Conservation (phyloP, 2,888 invertebrate species). For the Hypomecis atomaria region DNA sequence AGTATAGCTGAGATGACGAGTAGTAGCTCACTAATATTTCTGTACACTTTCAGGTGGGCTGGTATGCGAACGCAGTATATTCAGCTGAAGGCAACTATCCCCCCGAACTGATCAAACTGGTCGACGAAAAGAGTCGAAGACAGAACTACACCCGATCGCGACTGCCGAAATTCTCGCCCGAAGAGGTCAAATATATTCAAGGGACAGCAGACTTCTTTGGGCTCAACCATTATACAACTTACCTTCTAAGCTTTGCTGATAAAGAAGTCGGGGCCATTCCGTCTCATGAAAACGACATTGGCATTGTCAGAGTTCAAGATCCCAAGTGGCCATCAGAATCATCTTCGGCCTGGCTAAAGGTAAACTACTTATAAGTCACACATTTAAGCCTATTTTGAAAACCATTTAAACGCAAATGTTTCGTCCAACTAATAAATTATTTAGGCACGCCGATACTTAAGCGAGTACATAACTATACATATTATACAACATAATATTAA, state of each 20-base stretch:
- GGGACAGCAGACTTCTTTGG: constrained; percentile 82
- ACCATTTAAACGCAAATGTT: constrained; percentile 16
- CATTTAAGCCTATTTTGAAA: constrained; percentile 1
- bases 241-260: constrained; percentile 73
- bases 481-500: neutral
- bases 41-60: constrained; percentile 70
- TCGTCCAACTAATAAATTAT: neutral
- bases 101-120: constrained; percentile 77
- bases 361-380: constrained; percentile 51
- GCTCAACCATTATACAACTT: constrained; percentile 80
- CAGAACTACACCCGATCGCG: constrained; percentile 84
- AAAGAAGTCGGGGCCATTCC: constrained; percentile 76
- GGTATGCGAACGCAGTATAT: constrained; percentile 84
- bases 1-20: too few relatives aligned
- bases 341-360: constrained; percentile 86
- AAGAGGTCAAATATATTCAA: constrained; percentile 75
- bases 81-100: constrained; percentile 85
- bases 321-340: constrained; percentile 85
- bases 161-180: constrained; percentile 81
- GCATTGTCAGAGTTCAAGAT: constrained; percentile 83
- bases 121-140: constrained; percentile 79
- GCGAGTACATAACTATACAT: neutral
- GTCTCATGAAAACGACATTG: constrained; percentile 86
- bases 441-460: neutral
- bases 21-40: neutral